Base-by-base conservation (phyloP, 53 echinoderm and acorn worm genomes). In the Apostichopus leukothele region DNA sequence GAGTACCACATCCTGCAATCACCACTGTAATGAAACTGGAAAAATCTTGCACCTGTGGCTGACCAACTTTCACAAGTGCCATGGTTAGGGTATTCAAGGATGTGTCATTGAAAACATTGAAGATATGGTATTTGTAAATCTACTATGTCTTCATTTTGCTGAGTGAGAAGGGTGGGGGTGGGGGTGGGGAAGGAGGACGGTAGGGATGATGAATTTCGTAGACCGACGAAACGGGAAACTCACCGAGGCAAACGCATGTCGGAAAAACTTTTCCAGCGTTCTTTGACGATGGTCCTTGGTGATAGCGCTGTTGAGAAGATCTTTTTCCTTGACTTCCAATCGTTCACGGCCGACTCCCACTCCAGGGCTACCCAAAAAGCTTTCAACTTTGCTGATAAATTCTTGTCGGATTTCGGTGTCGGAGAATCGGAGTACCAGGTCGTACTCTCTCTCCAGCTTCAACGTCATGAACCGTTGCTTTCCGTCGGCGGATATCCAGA, bases 231-330 rank as follows among this genome's bases (percentile, higher is more conserved):
- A 39, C 16, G n/a, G 5, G 5, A 18, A 16, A 78, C 78, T 73
- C 89, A 96, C 96, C 88, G 96, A 94, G 0, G 98, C 93, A 93
- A 98, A 98, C 0, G 98, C 98, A 25, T 93, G 92, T 21, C 95
- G 91, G 90, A 98, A 98, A 91, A 98, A 98, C 20, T 94, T 90
- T 60, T 98, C 98, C 61, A 98, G 83, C 0, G 91, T 93, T 84
- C 89, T 93, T 76, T 95, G 95, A 8, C 98, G 83, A 23, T 98
- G 94, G 25, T 93, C 94, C 86, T 95, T 98, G 73, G 98, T 98
- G 86, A 95, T 88, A 14, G 98, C 98, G 27, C 89, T 89, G 75
- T 81, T 84, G 71, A 95, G 83, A 75, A 98, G 86, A 54, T 95
- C 94, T 6, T 63, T 88, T 84, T 98, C 94, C 8, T 92, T 90